Evolutionary conservation across 2,797 vertebrate genomes (phyloP).

Genomic region (Lates japonicus): DNA sequence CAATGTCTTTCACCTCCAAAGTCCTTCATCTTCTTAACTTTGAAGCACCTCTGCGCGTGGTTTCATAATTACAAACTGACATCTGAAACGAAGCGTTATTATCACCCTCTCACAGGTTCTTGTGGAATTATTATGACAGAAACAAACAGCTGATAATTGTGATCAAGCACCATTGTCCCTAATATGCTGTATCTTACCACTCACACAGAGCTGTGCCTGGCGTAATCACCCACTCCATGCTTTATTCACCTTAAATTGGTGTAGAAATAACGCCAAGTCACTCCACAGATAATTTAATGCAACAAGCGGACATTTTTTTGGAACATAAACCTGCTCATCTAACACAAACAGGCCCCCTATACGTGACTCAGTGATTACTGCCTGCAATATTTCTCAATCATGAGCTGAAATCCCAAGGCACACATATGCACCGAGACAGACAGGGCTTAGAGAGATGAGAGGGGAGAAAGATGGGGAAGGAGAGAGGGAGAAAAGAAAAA

Average conservation of each 20-base stretch:
- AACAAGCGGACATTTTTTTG: conserved; percentile 61
- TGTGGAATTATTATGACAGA: conserved; percentile 26
- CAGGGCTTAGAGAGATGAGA: conserved; percentile 34
- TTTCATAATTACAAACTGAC: conserved; percentile 32
- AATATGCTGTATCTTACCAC: conserved; percentile 6
- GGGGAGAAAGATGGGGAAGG: conserved; percentile 4
- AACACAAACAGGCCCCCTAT: conserved; percentile 60
- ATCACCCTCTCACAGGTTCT: conserved; percentile 21
- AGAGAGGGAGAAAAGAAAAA: not conserved
- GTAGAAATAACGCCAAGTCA: conserved; percentile 28
- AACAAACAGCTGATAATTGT: conserved; percentile 57
- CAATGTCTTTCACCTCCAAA: conserved; percentile 10
- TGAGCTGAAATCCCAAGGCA: conserved; percentile 60
- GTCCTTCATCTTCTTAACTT: conserved; percentile 20
- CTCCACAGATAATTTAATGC: conserved; percentile 56
- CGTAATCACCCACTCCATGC: conserved; percentile 28
- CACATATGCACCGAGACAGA: conserved; percentile 46
- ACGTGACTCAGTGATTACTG: conserved; percentile 72
- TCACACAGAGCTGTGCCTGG: not conserved
- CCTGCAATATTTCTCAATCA: conserved; percentile 70
- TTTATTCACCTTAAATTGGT: conserved; percentile 44
- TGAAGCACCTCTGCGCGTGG: conserved; percentile 7
- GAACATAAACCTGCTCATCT: conserved; percentile 64
- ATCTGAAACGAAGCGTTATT: conserved; percentile 17
- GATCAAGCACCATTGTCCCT: conserved; percentile 31